Percentiles rank a stretch among this genome's conserved stretches.
phyloP scores from a whole-genome alignment of 2,888 invertebrate species.

The Coenonympha glycerion region DNA sequence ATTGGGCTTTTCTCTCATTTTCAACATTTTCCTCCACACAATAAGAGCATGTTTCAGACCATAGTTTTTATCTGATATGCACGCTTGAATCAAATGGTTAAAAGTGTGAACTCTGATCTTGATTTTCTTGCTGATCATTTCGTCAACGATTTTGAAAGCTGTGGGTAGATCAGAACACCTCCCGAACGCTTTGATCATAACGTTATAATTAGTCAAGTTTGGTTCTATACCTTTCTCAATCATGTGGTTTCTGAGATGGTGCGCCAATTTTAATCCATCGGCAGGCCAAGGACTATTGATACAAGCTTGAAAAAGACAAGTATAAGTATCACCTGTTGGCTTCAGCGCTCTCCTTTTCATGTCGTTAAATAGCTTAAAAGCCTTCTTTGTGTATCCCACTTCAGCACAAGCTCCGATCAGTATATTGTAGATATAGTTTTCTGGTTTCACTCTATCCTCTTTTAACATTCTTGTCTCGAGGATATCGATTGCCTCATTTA shows the following conservation, averaged over 20 bases:
- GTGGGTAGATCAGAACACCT: conserved; percentile 84
- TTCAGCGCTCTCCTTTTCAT: conserved; percentile 85
- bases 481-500: conserved; percentile 86
- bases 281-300: conserved; percentile 82
- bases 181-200: conserved; percentile 94
- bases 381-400: conserved; percentile 89
- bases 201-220: conserved; percentile 87
- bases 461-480: conserved; percentile 85
- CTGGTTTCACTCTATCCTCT: conserved; percentile 86
- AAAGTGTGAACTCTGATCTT: conserved; percentile 80
- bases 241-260: conserved; percentile 80
- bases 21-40: conserved; percentile 90
- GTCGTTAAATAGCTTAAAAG: conserved; percentile 87
- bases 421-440: conserved; percentile 85
- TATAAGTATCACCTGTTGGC: conserved; percentile 84
- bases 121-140: conserved; percentile 82
- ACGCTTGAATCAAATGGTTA: conserved; percentile 88
- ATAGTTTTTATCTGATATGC: conserved; percentile 84
- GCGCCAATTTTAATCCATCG: conserved; percentile 82
- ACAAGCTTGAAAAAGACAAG: conserved; percentile 92
- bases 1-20: conserved; percentile 79
- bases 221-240: conserved; percentile 80
- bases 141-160: conserved; percentile 89
- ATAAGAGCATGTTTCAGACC: conserved; percentile 89
- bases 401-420: conserved; percentile 89